Base-by-base conservation (phyloP, 92 coral and sea anemone species). In the Palythoa caribaeorum region DNA sequence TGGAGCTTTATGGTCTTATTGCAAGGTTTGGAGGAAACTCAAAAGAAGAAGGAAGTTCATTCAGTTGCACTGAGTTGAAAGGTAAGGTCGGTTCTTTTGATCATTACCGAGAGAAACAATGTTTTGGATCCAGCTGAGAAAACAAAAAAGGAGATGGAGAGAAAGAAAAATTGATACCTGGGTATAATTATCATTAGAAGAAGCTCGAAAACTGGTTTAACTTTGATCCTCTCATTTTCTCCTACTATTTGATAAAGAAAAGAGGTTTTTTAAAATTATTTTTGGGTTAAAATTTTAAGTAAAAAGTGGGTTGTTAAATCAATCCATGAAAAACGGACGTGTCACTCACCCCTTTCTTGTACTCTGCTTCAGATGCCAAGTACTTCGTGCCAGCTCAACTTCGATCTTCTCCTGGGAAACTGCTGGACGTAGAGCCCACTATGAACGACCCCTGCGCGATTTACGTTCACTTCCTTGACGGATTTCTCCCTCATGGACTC, bases 331-430 rank as follows among this genome's bases (percentile, higher is more conserved):
- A 59, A 17, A 59, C 17, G 16, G 19, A 59, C 65, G 10, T 17
- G 63, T 11, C 16, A 38, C 11, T 3, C 5, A 10, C 14, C 50
- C 38, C 13, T 20, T 14, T 1, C 19, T 36, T 72, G 77, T 44
- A 9, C 12, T 53, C 37, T 78, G 83, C 48, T 28, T 15, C 59
- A 68, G 83, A 72, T 53, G 89, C 81, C 37, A 88, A 84, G 76
- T 94, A 94, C 44, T 94, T 94, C 54, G 98, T 94, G 6, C 98
- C 98, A 17, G 96, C 98, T 3, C 98, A 94, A 83, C 92, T 94
- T 16, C 76, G 91, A 10, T 93, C 96, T n/a, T 93, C 94, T 50
- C 98, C 98, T 6, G 88, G 91, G 81, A 79, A 62, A n/a, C 78
- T 94, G 57, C 38, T 89, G 36, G 95, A 93, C n/a, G 68, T 91